Percentiles rank a stretch among this genome's conserved stretches.
Conservation (phyloP, 2,888 invertebrate species). For the Metopia argyrocephala region DNA sequence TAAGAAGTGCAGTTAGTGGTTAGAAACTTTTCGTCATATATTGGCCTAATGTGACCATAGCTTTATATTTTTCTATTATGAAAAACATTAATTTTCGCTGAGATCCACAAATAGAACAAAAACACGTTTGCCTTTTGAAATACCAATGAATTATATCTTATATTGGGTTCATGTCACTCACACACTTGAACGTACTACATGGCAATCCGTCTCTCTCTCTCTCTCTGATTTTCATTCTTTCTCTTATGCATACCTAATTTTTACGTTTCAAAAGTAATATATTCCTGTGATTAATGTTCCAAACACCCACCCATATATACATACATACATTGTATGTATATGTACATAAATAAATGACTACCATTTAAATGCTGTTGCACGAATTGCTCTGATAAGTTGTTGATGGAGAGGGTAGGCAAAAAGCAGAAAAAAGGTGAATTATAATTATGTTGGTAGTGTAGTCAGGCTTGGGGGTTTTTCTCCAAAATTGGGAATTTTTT, state of each 20-base stretch:
- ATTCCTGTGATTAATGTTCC: background rate
- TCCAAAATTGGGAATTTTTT: too few species aligned
- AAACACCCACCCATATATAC: background rate
- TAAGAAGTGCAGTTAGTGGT: too few species aligned
- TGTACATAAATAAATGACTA: conserved; percentile 1
- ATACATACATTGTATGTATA: background rate
- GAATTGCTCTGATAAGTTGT: background rate
- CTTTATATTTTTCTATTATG: too few species aligned
- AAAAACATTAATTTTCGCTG: too few species aligned
- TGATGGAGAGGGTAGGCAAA: background rate
- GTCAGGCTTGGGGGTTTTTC: too few species aligned
- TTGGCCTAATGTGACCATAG: too few species aligned
- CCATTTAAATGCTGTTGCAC: conserved; percentile 5
- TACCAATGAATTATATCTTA: conserved; percentile 33
- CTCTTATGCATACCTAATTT: background rate
- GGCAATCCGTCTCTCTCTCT: background rate
- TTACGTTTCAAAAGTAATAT: background rate
- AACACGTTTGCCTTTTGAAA: background rate
- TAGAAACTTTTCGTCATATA: too few species aligned
- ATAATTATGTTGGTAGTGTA: background rate
- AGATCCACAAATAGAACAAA: background rate
- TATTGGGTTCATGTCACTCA: conserved; percentile 35
- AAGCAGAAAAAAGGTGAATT: background rate
- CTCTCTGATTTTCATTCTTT: background rate
- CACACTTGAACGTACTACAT: background rate